Percentiles rank a stretch among this genome's conserved stretches.
phyloP scores from a whole-genome alignment of 2,113 vertebrate genomes.

The Podocnemis expansa region DNA sequence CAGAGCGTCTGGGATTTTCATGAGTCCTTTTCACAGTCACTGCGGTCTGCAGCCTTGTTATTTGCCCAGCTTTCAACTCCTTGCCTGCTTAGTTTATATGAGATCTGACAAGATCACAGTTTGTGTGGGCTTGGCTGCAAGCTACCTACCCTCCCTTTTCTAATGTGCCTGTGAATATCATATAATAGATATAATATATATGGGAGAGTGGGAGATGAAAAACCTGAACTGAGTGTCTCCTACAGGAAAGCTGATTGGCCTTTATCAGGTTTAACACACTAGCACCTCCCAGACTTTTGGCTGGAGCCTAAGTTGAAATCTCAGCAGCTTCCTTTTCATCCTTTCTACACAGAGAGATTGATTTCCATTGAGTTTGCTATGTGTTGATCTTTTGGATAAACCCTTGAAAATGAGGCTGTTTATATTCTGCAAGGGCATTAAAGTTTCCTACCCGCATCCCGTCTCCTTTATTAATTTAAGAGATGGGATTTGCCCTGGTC shows the following conservation, averaged over 20 bases:
- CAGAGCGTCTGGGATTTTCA: neutral
- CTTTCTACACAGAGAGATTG: constrained; percentile 45
- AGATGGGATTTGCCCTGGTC: constrained; percentile 59
- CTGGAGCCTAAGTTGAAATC: constrained; percentile 33
- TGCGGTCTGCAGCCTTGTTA: accelerated
- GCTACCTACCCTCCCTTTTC: neutral
- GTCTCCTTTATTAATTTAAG: constrained; percentile 41
- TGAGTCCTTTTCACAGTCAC: accelerated
- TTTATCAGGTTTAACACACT: constrained; percentile 58
- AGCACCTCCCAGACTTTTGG: constrained; percentile 10
- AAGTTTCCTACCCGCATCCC: constrained; percentile 22
- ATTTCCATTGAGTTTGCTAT: constrained; percentile 47
- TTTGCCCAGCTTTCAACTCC: neutral
- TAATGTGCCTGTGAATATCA: accelerated
- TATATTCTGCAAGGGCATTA: constrained; percentile 42
- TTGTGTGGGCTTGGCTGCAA: neutral
- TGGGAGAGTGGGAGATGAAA: constrained; percentile 17
- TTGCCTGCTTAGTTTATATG: neutral
- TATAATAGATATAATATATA: neutral
- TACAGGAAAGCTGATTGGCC: constrained; percentile 53
- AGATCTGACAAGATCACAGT: neutral
- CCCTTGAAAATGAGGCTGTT: constrained; percentile 31
- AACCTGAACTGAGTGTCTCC: constrained; percentile 46
- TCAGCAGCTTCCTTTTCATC: constrained; percentile 31
- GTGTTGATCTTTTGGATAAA: constrained; percentile 46